phyloP scores from a whole-genome alignment of 2,888 invertebrate genomes.

The Eupsilia transversa region DNA sequence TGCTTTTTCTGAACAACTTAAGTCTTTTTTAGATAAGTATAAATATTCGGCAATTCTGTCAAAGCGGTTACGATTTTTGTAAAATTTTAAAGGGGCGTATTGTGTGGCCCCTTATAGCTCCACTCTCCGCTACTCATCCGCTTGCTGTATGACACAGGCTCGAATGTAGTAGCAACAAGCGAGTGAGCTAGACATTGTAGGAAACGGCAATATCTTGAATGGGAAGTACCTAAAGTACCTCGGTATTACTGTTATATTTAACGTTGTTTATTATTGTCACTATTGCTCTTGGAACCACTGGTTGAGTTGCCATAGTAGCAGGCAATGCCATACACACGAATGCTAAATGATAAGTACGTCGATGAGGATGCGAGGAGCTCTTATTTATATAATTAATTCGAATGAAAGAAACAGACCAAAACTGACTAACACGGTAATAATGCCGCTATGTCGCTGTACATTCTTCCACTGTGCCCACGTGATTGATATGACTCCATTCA shows the following conservation, averaged over 20 bases:
- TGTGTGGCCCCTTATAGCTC: not conserved
- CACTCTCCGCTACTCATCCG: not conserved
- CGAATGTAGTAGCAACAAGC: constrained; percentile 5
- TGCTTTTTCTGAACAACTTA: not conserved
- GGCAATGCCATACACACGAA: too few relatives aligned
- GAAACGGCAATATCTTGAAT: constrained; percentile 19
- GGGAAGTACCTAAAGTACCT: constrained; percentile 11
- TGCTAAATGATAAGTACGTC: not conserved
- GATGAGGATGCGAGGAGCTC: not conserved
- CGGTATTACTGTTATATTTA: constrained; percentile 31
- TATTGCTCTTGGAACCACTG: constrained; percentile 8
- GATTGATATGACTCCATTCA: constrained; percentile 14
- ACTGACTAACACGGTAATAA: not conserved
- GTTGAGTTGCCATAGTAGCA: constrained; percentile 2
- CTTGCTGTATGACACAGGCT: not conserved
- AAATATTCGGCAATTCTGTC: not conserved
- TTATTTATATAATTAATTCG: not conserved
- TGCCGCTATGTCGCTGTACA: not conserved
- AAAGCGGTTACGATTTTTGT: not conserved
- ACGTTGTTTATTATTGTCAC: constrained; percentile 16
- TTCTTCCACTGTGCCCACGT: not conserved
- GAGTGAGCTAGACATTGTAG: constrained; percentile 21
- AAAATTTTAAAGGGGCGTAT: not conserved
- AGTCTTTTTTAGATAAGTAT: not conserved
- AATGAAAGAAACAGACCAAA: not conserved